Conservation (phyloP, 2,113 vertebrate genomes). For the Trochalopteron elliotii region DNA sequence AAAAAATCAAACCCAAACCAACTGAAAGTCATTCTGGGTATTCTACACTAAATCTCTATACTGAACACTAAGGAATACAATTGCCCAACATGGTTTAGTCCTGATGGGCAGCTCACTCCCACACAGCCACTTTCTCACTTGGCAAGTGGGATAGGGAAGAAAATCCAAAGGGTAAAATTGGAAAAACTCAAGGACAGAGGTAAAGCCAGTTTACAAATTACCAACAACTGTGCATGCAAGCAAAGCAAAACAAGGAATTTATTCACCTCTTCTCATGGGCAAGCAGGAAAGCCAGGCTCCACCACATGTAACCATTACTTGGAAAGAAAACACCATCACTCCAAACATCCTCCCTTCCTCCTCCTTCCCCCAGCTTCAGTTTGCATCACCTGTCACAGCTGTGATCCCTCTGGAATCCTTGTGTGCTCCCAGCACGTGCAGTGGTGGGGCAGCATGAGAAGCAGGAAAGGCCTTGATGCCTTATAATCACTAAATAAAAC, state of each 20-base stretch:
- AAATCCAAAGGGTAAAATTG: background rate
- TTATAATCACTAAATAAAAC: background rate
- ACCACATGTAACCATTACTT: fast-evolving
- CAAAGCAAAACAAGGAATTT: background rate
- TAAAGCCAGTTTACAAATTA: background rate
- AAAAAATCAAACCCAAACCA: background rate
- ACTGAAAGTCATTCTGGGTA: background rate
- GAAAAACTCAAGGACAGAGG: fast-evolving
- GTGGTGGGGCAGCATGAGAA: background rate
- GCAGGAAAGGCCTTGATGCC: background rate
- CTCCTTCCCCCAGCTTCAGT: background rate
- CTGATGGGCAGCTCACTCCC: background rate
- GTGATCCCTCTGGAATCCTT: background rate
- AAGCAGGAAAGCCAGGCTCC: background rate
- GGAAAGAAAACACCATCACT: fast-evolving
- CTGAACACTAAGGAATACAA: background rate
- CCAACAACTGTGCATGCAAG: fast-evolving
- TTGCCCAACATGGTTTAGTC: fast-evolving
- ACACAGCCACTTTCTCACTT: fast-evolving
- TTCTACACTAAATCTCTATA: background rate
- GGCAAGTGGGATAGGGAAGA: fast-evolving
- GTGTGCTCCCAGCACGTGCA: fast-evolving
- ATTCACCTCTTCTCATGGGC: fast-evolving
- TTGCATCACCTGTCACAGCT: too few species aligned
- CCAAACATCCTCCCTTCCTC: fast-evolving